Base-by-base conservation (phyloP, 1,140 invertebrate species). In the Habropoda laboriosa region DNA sequence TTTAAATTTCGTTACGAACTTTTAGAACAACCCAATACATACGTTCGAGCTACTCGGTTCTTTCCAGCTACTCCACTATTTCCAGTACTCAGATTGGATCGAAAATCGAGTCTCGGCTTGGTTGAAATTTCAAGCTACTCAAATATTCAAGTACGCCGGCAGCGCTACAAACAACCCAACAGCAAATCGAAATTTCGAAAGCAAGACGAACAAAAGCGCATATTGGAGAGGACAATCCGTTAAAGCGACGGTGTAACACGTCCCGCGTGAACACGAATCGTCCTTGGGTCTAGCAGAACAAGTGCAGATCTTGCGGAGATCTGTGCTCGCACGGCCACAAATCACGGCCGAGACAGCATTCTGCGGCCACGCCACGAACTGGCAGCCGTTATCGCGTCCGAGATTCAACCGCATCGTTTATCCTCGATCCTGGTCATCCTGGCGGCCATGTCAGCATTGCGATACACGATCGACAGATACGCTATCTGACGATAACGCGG, bases 401-500 rank as follows among this genome's bases (percentile, higher is more conserved):
- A 85, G 81, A 83, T 85, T 75, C 81, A 53, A 80, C 81, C 64
- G 58, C 45, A n/a, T 53, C 81, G 82, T 84, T 84, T 83, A 83
- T 84, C 80, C 74, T 84, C 61, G 66, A 61, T 77, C 66, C 60
- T 55, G 27, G n/a, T 45, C 35, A n/a, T n/a, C n/a, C n/a, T n/a
- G n/a, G 45, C n/a, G 68, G 21, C 40, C 38, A 47, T 71, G 42
- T 49, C 55, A 49, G n/a, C 42, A n/a, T 78, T 47, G 27, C 35
- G 38, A 42, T 63, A 51, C 67, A 45, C 67, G 76, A 79, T 79
- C 76, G 58, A 79, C 58, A 58, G 53, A 73, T 55, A 61, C 6
- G 38, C 12, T 73, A 63, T 73, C 68, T 2, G 16, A 3, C n/a
- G 68, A 73, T 79, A 79, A 63, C 45, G 6, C 35, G 0, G 27